phyloP scores from a whole-genome alignment of 2,113 vertebrate species.

The Sardina pilchardus region DNA sequence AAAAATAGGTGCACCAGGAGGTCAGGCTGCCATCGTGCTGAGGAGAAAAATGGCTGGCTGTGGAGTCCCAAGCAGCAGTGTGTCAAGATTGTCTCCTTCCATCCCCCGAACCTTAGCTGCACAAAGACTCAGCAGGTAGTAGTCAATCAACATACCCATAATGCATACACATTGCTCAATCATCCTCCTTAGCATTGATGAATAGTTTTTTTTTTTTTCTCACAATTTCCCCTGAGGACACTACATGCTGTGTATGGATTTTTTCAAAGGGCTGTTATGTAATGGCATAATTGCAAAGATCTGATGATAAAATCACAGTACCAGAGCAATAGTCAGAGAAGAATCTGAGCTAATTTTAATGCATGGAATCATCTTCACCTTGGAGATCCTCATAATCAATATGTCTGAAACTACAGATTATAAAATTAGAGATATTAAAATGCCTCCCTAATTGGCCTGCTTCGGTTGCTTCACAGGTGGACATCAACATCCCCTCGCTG shows the following conservation, averaged over 20 bases:
- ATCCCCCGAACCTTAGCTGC: conserved; percentile 86
- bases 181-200: background rate
- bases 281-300: background rate
- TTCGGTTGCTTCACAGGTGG: conserved; percentile 55
- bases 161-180: background rate
- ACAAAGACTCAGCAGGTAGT: conserved; percentile 69
- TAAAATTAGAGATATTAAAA: background rate
- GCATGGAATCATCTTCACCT: background rate
- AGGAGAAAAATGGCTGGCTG: conserved; percentile 84
- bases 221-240: background rate
- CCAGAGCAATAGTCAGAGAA: background rate
- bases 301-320: background rate
- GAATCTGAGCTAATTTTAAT: background rate
- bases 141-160: background rate
- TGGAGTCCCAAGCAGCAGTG: conserved; percentile 85
- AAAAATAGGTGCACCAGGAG: conserved; percentile 82
- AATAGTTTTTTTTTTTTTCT: background rate
- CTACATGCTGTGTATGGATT: background rate
- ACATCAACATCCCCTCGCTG: conserved; percentile 65
- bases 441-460: too few species aligned
- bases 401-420: background rate
- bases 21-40: conserved; percentile 78
- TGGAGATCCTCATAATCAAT: background rate
- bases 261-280: background rate
- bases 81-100: conserved; percentile 77